Evolutionary conservation across 2,888 invertebrate species (phyloP), one percentile per base, ranked within the genome.

Genomic region (Hirtodrosophila confusa): DNA sequence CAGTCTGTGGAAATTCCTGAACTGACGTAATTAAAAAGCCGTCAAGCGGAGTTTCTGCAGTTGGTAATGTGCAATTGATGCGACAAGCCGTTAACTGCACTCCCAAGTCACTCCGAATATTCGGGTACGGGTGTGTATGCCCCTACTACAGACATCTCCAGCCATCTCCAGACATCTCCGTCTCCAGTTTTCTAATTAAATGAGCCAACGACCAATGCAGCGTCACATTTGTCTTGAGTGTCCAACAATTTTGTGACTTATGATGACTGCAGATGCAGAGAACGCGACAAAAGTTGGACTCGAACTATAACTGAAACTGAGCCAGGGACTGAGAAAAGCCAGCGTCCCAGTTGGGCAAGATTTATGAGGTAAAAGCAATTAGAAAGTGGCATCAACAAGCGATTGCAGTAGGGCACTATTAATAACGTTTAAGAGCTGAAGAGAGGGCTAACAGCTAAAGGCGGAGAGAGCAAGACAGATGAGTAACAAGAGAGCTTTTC

Each of bases 311-410:
- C 9, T 9, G 11, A 36, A 31, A 10, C 4, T 1, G 41, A 27
- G 31, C 6, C 8, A 7, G 45, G 51, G 41, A 24, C 36, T 27
- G 31, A 55, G 62, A 40, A 43, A 43, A 53, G 36, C 37, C 27
- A 40, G 44, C 17, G 60, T 45, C 51, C 31, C 35, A 55, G 63
- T 69, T 49, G 53, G 48, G 37, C 47, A 85, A 83, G 82, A 83
- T 83, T 83, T 83, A 83, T 83, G 82, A 86, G 82, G 82, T 83
- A 86, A 80, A 83, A 83, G 82, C 82, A 83, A 83, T 83, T 83
- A 83, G 86, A 86, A 80, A 86, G 80, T 75, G 80, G 80, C 74
- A 85, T 78, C 78, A 80, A 85, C 80, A 80, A 85, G 71, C 74
- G 78, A 74, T 62, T 78, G 75, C 82, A 69, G 66, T 48, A 45